These are phyloP conservation scores for Epiblema foenella DNA, from an alignment of 2,888 invertebrate species.

Conservation along the genomic window DNA sequence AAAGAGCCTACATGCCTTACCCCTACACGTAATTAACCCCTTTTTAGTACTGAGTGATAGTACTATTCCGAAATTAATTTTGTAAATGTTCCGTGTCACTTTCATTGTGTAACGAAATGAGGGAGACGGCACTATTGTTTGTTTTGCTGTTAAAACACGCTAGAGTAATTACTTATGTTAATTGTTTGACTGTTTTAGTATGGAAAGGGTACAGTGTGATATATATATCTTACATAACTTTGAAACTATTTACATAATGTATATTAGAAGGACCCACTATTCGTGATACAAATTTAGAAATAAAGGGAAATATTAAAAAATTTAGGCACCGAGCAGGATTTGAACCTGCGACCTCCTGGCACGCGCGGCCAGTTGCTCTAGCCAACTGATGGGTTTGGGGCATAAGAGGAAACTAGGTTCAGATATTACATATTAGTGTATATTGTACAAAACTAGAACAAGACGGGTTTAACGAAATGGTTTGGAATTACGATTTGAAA, in stretches of 20 bases:
- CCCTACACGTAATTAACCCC: neutral
- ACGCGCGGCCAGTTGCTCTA: too few species aligned
- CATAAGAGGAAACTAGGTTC: too few species aligned
- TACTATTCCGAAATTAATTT: conserved; percentile 21
- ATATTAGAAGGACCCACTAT: neutral
- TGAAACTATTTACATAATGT: conserved; percentile 13
- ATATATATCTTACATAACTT: neutral
- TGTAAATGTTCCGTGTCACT: conserved; percentile 20
- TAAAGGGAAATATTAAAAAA: too few species aligned
- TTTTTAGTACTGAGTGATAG: neutral
- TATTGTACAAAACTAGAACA: too few species aligned
- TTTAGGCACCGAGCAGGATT: too few species aligned
- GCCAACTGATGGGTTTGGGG: too few species aligned
- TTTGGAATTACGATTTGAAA: too few species aligned
- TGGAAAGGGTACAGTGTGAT: conserved; percentile 1
- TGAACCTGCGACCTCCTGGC: too few species aligned
- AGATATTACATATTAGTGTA: too few species aligned
- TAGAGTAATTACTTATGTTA: conserved; percentile 21
- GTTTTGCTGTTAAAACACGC: conserved; percentile 22
- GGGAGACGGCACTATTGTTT: conserved; percentile 17
- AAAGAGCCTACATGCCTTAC: conserved; percentile 4
- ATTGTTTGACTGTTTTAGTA: conserved; percentile 28
- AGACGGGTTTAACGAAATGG: too few species aligned
- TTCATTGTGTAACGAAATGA: conserved; percentile 9
- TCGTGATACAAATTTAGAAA: neutral